Base-by-base conservation (phyloP, 2,888 invertebrate species). In the Drosophila leonis region DNA sequence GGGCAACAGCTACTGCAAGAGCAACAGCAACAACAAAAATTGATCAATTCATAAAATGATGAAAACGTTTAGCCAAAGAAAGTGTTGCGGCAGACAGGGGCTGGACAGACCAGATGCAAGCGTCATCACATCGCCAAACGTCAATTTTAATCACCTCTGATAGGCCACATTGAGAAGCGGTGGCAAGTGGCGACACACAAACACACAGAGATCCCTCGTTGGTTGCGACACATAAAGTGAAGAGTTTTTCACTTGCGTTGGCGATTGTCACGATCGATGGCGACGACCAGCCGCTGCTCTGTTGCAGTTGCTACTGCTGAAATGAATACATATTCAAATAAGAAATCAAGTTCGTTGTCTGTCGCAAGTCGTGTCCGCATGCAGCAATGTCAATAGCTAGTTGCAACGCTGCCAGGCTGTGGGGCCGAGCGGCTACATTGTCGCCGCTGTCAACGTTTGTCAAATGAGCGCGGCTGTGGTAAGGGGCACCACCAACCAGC, bases 41-140 rank as follows among this genome's bases (percentile, higher is more conserved):
- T 89, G 88, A 90, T 88, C 90, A 90, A 90, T 90, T 90, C 90
- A 89, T 90, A 85, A 90, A 83, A 83, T 83, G 90, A 90, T 85
- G 88, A 83, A 90, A 90, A 79, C 85, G 90, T 89, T 88, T 90
- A 81, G 75, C 69, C 72, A 72, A 87, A 90, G 90, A 87, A 90
- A 87, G 90, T 87, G 87, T 83, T 27, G 9, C 15, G 29, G 54
- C n/a, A 48, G 61, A 24, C 13, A 39, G 57, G 35, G 46, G 31
- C 49, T 18, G 49, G 18, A 18, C 49, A 49, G 31, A 31, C 49
- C 18, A 49, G 49, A 49, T 24, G 62, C 60, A 59, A 68, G 75
- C 75, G 82, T 68, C 79, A 80, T 75, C 85, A 74, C 83, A 78
- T 76, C 72, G 73, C 64, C 68, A 83, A 78, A 84, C 88, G 87